Evolutionary conservation across 2,797 vertebrate genomes (phyloP).

Genomic region (Gymnocypris eckloni): DNA sequence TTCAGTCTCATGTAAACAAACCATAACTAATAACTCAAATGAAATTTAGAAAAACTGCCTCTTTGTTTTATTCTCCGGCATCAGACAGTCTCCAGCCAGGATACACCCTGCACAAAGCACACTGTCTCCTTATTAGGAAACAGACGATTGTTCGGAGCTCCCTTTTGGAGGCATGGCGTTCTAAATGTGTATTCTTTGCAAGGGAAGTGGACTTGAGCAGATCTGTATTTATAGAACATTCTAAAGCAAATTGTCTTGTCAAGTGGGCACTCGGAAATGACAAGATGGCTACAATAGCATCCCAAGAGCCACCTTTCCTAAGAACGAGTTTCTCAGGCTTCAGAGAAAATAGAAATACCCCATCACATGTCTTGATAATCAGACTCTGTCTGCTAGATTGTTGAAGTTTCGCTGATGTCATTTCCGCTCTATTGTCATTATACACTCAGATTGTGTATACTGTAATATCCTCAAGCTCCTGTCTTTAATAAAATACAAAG

Average conservation of each 20-base stretch:
- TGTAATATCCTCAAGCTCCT: background rate
- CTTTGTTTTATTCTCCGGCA: slow-evolving; percentile 55
- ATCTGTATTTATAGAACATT: slow-evolving; percentile 59
- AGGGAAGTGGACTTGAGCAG: slow-evolving; percentile 51
- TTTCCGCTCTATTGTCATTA: background rate
- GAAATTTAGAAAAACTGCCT: slow-evolving; percentile 16
- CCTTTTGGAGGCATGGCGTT: slow-evolving; percentile 43
- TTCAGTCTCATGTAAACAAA: slow-evolving; percentile 55
- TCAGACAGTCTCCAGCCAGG: slow-evolving; percentile 41
- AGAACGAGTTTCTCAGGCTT: slow-evolving; percentile 53
- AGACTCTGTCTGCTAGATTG: background rate
- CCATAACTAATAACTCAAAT: slow-evolving; percentile 50
- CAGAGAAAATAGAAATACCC: slow-evolving; percentile 52
- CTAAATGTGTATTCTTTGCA: slow-evolving; percentile 38
- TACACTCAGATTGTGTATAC: background rate
- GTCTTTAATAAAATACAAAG: background rate
- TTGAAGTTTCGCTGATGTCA: background rate
- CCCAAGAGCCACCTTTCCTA: slow-evolving; percentile 47
- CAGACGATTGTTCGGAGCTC: slow-evolving; percentile 53
- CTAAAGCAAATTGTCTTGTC: slow-evolving; percentile 52
- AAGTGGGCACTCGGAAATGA: slow-evolving; percentile 56
- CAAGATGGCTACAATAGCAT: slow-evolving; percentile 54
- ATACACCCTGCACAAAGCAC: slow-evolving; percentile 52
- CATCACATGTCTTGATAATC: slow-evolving; percentile 1
- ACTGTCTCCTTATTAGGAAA: slow-evolving; percentile 55